These are phyloP conservation scores for Regulus satrapa DNA, from an alignment of 2,113 vertebrate species.

Conservation along the genomic window DNA sequence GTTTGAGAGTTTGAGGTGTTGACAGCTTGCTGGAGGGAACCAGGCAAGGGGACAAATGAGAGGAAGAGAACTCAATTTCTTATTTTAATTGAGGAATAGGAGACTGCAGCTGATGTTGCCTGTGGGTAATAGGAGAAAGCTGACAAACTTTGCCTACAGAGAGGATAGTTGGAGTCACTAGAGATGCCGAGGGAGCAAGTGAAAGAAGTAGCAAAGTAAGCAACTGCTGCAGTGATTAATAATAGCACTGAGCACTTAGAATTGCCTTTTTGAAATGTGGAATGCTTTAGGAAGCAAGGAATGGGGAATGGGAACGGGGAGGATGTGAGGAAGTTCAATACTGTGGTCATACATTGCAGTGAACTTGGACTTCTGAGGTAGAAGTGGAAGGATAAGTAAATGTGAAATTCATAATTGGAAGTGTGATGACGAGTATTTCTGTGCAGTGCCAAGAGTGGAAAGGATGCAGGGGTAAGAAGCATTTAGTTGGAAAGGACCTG, in stretches of 20 bases:
- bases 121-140: not conserved
- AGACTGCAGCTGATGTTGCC: not conserved
- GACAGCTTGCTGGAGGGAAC: slow-evolving; percentile 18
- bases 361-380: not conserved
- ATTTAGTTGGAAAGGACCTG: not conserved
- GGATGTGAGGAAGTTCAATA: not conserved
- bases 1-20: not conserved
- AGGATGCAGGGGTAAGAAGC: not conserved
- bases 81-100: not conserved
- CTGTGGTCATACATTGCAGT: not conserved
- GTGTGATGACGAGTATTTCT: not conserved
- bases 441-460: not conserved
- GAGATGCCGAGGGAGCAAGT: not conserved
- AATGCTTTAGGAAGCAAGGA: not conserved
- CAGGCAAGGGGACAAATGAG: not conserved
- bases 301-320: not conserved
- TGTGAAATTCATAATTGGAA: not conserved
- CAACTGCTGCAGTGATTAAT: not conserved
- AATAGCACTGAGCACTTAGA: not conserved
- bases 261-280: not conserved
- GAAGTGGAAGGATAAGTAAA: not conserved
- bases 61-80: not conserved
- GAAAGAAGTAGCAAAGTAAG: not conserved
- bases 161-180: not conserved
- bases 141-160: not conserved